A percentile compares a stretch with the other conserved stretches of the same genome.
Conservation (phyloP, 2,113 vertebrate species). For the Cryptoleucopteryx plumbea region DNA sequence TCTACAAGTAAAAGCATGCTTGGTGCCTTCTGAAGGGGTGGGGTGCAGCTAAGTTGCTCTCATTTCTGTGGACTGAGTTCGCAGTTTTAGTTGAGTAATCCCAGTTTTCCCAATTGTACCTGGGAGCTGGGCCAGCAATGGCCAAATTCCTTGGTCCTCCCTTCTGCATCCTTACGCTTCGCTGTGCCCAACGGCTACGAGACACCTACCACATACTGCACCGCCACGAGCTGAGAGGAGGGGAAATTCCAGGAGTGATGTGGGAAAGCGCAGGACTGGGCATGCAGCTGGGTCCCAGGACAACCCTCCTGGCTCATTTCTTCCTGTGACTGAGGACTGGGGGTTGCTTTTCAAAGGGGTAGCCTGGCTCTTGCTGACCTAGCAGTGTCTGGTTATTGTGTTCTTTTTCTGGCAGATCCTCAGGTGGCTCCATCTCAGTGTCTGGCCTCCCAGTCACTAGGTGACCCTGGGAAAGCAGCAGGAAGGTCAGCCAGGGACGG, state of each 20-base stretch:
- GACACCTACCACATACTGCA: slow-evolving; percentile 26
- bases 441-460: background rate
- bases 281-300: slow-evolving; percentile 15
- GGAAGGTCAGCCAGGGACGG: background rate
- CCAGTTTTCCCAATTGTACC: background rate
- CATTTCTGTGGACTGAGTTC: background rate
- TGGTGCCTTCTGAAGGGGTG: background rate
- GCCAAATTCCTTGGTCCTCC: background rate
- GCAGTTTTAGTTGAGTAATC: background rate
- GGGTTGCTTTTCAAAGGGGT: background rate
- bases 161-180: background rate
- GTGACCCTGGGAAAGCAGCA: background rate
- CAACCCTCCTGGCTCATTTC: slow-evolving; percentile 1
- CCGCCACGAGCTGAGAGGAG: background rate
- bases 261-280: slow-evolving; percentile 37
- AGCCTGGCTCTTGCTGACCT: background rate
- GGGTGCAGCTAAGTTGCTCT: background rate
- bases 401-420: background rate
- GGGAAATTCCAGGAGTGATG: slow-evolving; percentile 47
- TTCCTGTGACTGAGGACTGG: background rate
- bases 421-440: background rate
- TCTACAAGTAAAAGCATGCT: background rate
- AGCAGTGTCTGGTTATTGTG: background rate
- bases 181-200: accelerated
- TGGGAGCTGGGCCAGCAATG: background rate